Percentiles rank a stretch among this genome's conserved stretches.
These are phyloP conservation scores for Papilio protenor DNA, from an alignment of 2,888 invertebrate genomes.

Conservation along the genomic window DNA sequence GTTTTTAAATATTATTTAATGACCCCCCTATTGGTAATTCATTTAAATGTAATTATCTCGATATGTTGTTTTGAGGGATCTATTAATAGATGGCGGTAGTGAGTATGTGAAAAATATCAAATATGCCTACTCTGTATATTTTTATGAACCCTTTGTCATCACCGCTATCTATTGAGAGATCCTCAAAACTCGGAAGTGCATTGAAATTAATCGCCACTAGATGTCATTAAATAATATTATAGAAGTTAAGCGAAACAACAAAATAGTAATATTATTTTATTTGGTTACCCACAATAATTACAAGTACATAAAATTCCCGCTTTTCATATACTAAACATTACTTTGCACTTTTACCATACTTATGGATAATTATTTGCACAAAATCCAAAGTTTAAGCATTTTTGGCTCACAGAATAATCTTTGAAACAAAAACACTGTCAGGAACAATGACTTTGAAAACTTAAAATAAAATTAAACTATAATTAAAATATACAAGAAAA, in stretches of 20 bases:
- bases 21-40: too few relatives aligned
- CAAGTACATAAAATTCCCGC: neutral
- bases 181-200: too few relatives aligned
- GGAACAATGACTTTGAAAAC: neutral
- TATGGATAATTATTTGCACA: neutral
- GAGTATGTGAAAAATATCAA: too few relatives aligned
- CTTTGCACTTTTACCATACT: neutral
- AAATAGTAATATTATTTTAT: slow-evolving; percentile 33
- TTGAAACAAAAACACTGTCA: slow-evolving; percentile 1
- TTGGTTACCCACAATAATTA: slow-evolving; percentile 34
- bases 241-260: neutral
- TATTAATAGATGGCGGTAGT: too few relatives aligned
- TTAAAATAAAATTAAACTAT: neutral
- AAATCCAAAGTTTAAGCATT: neutral
- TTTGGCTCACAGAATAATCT: neutral
- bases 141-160: too few relatives aligned
- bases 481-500: neutral
- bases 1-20: too few relatives aligned
- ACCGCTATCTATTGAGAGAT: too few relatives aligned
- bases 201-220: too few relatives aligned
- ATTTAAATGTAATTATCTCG: too few relatives aligned
- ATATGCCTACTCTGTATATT: too few relatives aligned
- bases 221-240: too few relatives aligned
- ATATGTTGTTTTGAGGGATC: too few relatives aligned
- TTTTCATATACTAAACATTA: slow-evolving; percentile 1